phyloP scores from a whole-genome alignment of 2,113 vertebrate species.

The Colaptes auratus region DNA sequence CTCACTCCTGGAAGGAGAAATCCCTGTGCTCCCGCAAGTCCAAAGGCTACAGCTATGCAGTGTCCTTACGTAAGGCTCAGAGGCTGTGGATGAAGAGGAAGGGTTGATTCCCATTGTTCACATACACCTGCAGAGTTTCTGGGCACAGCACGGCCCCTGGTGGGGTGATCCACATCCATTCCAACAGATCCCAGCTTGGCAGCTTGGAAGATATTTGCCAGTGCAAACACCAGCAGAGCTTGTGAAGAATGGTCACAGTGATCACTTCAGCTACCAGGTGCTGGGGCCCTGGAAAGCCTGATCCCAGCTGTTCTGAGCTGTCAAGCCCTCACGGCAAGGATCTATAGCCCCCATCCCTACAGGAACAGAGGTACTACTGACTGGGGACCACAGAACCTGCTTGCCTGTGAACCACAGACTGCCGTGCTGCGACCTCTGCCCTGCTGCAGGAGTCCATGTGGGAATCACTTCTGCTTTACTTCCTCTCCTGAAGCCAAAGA shows the following conservation, averaged over 20 bases:
- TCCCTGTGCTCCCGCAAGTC: background rate
- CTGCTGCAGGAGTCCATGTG: background rate
- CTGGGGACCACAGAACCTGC: background rate
- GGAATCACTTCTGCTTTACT: background rate
- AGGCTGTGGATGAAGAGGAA: background rate
- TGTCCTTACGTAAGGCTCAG: background rate
- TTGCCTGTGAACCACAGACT: background rate
- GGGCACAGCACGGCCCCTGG: background rate
- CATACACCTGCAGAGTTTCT: slow-evolving; percentile 18
- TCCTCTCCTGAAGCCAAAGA: background rate
- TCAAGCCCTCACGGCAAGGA: background rate
- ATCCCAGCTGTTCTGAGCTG: background rate
- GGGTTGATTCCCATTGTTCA: background rate
- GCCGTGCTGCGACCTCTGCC: background rate
- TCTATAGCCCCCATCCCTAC: background rate
- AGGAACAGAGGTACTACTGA: background rate
- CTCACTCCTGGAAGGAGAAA: background rate
- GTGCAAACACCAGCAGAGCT: background rate
- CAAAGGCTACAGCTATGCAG: background rate
- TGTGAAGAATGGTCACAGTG: background rate
- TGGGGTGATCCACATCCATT: background rate
- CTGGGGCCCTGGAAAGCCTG: background rate
- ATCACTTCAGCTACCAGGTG: background rate
- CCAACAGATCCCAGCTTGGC: background rate
- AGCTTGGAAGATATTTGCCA: background rate